Base-by-base conservation (phyloP, 2,888 invertebrate species). In the Tinea trinotella region DNA sequence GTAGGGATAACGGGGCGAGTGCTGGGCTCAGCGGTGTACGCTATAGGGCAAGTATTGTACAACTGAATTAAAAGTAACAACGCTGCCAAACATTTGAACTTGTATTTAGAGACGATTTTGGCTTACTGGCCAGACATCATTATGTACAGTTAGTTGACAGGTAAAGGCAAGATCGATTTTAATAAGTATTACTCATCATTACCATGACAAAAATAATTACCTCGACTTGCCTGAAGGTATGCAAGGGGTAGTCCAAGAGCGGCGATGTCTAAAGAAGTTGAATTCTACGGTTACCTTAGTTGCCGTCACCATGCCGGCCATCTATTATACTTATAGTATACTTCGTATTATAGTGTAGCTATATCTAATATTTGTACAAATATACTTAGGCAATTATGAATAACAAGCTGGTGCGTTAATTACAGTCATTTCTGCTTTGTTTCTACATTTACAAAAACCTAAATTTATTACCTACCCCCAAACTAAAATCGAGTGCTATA, bases 1-100 rank as follows among this genome's bases (percentile, higher is more conserved):
- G 69, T 68, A 69, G 67, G 52, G 48, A 48, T 18, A n/a, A 65
- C 65, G 73, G 79, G 73, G 68, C 67, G 70, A 70, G 76, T 44
- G 74, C n/a, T 64, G 65, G 70, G 66, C 59, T 71, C 74, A 76
- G 76, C 76, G 82, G 83, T 67, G 79, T 71, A 74, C 67, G 74
- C 83, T 72, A 84, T 65, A 67, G 70, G 81, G 74, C 84, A 74
- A 81, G 74, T 80, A 73, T 80, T 79, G 81, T 82, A 85, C 85
- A 84, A 84, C 85, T 86, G 87, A 86, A 80, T 84, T 83, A 80
- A 81, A 85, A 85, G 71, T 76, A 75, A 75, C 68, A 68, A 75
- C 58, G 76, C 72, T 86, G 86, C 87, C 87, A 87, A 86, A 78
- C 71, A 71, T 76, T 79, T 70, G 79, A 71, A 66, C 74, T 79